Conservation (phyloP, 2,888 invertebrate species). For the Graphium colonna region DNA sequence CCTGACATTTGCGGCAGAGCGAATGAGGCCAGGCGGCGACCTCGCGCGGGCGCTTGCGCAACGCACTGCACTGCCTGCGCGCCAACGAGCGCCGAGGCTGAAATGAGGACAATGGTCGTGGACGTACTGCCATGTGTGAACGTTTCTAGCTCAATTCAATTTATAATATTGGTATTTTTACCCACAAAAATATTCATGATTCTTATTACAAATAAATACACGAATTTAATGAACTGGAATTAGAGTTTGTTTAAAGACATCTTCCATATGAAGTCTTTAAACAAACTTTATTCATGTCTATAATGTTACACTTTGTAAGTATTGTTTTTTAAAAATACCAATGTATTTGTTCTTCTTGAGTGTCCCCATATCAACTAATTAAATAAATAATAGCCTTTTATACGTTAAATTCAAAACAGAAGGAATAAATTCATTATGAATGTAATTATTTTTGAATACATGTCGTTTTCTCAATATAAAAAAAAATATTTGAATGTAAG, state of each 20-base stretch:
- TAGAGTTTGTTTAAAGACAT: not conserved
- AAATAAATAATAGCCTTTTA: too few species aligned
- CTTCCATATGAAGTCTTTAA: not conserved
- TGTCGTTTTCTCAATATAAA: too few species aligned
- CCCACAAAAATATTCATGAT: not conserved
- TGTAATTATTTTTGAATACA: too few species aligned
- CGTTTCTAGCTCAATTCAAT: not conserved
- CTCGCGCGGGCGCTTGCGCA: conserved; percentile 48
- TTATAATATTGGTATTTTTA: not conserved
- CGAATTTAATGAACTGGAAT: not conserved
- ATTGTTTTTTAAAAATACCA: too few species aligned
- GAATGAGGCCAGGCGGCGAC: conserved; percentile 57
- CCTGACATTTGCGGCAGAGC: conserved; percentile 60
- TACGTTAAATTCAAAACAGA: too few species aligned
- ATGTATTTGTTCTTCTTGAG: too few species aligned
- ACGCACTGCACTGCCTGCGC: conserved; percentile 25
- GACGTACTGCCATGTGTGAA: conserved; percentile 5
- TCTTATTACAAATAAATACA: not conserved
- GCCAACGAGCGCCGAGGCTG: not conserved
- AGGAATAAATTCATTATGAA: too few species aligned
- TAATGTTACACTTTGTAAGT: too few species aligned
- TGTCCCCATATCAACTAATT: too few species aligned
- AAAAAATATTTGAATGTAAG: too few species aligned
- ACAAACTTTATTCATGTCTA: not conserved
- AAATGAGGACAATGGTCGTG: conserved; percentile 9